Evolutionary conservation across 2,888 invertebrate genomes (phyloP).

Genomic region (Strigamia maritima): DNA sequence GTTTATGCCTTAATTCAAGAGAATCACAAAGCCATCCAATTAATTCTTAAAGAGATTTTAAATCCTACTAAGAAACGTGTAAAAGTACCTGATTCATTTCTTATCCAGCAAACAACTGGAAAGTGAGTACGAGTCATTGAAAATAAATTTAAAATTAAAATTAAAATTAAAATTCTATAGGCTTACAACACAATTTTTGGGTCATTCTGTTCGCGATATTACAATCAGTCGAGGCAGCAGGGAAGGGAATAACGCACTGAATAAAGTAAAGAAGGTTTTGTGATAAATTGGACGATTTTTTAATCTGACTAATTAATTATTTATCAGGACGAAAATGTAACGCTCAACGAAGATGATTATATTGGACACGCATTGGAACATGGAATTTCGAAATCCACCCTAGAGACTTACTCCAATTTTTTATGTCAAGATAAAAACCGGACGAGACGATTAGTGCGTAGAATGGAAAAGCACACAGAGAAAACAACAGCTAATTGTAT

Average conservation of each 20-base stretch:
- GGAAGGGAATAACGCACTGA: constrained; percentile 58
- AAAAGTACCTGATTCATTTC: constrained; percentile 46
- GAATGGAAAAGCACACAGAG: neutral
- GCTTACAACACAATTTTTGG: constrained; percentile 49
- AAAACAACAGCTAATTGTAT: neutral
- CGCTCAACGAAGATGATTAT: constrained; percentile 40
- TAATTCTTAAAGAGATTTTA: constrained; percentile 45
- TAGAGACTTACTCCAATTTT: constrained; percentile 40
- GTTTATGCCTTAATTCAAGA: constrained; percentile 50
- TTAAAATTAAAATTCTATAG: constrained; percentile 42
- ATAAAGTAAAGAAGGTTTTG: constrained; percentile 48
- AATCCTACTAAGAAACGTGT: constrained; percentile 42
- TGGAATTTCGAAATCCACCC: constrained; percentile 40
- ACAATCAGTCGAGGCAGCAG: constrained; percentile 54
- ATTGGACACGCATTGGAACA: constrained; percentile 39
- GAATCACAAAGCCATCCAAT: constrained; percentile 49
- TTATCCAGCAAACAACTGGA: constrained; percentile 49
- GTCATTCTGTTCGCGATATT: constrained; percentile 51
- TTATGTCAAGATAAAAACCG: constrained; percentile 32
- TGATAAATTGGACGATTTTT: neutral
- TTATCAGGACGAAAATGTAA: neutral
- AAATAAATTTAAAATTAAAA: neutral
- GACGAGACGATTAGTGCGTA: constrained; percentile 39
- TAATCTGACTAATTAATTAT: neutral
- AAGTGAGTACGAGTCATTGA: constrained; percentile 44